phyloP scores from a whole-genome alignment of 2,888 invertebrate species.

The Tuberolachnus salignus region DNA sequence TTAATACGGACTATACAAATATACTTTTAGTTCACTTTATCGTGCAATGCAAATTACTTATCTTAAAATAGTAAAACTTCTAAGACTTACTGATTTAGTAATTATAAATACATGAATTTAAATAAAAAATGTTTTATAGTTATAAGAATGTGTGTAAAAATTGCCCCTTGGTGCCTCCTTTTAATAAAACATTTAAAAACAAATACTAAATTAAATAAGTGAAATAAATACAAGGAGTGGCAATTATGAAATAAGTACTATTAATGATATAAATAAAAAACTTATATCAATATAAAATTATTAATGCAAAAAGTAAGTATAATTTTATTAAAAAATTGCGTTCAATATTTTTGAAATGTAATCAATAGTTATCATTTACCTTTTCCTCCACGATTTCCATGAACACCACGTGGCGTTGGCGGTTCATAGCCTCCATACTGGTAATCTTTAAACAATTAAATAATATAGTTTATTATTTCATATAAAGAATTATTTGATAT shows the following conservation, averaged over 20 bases:
- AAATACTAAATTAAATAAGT: constrained; percentile 22
- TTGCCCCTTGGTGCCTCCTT: no score
- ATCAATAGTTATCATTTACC: constrained; percentile 51
- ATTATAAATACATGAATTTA: no score
- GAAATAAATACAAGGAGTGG: constrained; percentile 41
- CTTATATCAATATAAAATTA: constrained; percentile 51
- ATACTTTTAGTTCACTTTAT: no score
- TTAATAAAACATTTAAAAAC: not conserved
- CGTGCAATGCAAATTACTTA: no score
- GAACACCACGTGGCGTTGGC: constrained; percentile 51
- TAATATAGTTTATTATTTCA: not conserved
- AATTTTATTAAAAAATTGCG: constrained; percentile 57
- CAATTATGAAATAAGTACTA: constrained; percentile 9
- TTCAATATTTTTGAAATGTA: constrained; percentile 39
- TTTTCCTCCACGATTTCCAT: constrained; percentile 56
- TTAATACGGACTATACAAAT: no score
- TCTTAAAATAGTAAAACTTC: no score
- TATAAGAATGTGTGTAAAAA: no score
- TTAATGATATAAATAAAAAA: constrained; percentile 44
- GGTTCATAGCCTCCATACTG: constrained; percentile 78
- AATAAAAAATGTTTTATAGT: no score
- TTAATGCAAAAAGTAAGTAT: constrained; percentile 53
- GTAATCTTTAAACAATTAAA: constrained; percentile 64
- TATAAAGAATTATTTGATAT: constrained; percentile 66
- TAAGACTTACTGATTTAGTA: no score